Conservation (phyloP, 2,888 invertebrate species). For the Adineta ricciae region DNA sequence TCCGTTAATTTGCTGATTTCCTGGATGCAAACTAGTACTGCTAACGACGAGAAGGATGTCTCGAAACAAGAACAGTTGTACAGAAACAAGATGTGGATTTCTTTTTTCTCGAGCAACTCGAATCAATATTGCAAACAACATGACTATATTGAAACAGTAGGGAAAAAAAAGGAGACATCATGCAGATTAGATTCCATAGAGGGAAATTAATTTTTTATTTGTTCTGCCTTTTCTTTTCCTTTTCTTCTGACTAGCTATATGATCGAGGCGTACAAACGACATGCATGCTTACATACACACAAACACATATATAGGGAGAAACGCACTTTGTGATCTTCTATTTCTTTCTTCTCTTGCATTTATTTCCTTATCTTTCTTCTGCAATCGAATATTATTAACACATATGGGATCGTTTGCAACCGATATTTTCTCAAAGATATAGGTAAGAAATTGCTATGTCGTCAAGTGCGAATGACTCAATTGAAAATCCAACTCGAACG, state of each 20-base stretch:
- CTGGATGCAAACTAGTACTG: not conserved
- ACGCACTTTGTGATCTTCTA: not conserved
- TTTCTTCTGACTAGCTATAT: not conserved
- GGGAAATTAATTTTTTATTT: constrained; percentile 13
- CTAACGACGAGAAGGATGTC: not conserved
- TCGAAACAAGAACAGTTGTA: not conserved
- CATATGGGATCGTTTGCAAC: not conserved
- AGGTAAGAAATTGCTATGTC: not conserved
- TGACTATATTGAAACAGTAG: not conserved
- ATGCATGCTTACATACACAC: not conserved
- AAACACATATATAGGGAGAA: not conserved
- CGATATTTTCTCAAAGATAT: not conserved
- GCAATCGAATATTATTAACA: not conserved
- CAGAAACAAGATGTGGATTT: not conserved
- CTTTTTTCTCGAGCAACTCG: not conserved
- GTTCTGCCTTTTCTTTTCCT: not conserved
- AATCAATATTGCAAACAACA: not conserved
- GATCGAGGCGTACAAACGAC: not conserved
- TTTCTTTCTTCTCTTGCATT: not conserved
- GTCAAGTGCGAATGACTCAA: not conserved
- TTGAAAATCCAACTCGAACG: not conserved
- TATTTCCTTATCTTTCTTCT: not conserved
- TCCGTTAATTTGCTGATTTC: not conserved
- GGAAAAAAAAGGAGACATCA: constrained; percentile 4
- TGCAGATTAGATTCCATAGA: constrained; percentile 9